These are phyloP conservation scores for Pseudeuparius sepicola DNA, from an alignment of 2,888 invertebrate genomes.

Conservation along the genomic window DNA sequence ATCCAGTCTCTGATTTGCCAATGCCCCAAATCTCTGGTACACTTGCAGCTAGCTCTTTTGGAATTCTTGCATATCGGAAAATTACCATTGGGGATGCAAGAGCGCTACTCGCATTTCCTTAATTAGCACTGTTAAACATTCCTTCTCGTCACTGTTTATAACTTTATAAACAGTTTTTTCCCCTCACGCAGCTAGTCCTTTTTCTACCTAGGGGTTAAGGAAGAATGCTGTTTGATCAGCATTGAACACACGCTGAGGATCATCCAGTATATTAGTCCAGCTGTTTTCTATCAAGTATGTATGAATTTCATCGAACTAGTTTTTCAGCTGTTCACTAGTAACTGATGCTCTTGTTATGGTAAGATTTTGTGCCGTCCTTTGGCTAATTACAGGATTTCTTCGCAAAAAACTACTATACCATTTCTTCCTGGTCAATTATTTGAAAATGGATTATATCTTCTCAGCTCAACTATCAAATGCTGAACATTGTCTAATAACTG, in stretches of 20 bases:
- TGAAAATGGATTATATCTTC: constrained; percentile 15
- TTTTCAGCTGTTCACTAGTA: constrained; percentile 11
- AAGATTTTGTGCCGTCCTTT: no score
- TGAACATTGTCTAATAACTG: constrained; percentile 15
- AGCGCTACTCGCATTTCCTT: constrained; percentile 15
- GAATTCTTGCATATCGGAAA: constrained; percentile 16
- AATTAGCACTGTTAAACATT: constrained; percentile 15
- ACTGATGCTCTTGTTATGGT: constrained; percentile 6
- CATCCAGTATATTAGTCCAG: constrained; percentile 7
- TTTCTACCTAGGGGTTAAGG: constrained; percentile 8
- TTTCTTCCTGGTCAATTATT: constrained; percentile 15
- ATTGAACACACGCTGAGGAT: constrained; percentile 12
- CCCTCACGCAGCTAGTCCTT: constrained; percentile 8
- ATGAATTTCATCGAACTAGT: constrained; percentile 14
- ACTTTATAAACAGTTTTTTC: constrained; percentile 12
- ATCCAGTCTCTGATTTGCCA: constrained; percentile 36
- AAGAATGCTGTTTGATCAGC: constrained; percentile 15
- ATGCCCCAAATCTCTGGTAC: constrained; percentile 32
- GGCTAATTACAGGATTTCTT: constrained; percentile 13
- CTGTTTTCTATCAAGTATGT: constrained; percentile 14
- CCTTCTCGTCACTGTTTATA: constrained; percentile 12
- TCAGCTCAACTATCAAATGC: constrained; percentile 15
- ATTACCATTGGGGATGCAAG: constrained; percentile 15
- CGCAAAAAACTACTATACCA: constrained; percentile 12
- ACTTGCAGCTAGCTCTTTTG: constrained; percentile 6